Evolutionary conservation across 2,113 vertebrate species (phyloP).

Genomic region (Hydrolagus affinis): DNA sequence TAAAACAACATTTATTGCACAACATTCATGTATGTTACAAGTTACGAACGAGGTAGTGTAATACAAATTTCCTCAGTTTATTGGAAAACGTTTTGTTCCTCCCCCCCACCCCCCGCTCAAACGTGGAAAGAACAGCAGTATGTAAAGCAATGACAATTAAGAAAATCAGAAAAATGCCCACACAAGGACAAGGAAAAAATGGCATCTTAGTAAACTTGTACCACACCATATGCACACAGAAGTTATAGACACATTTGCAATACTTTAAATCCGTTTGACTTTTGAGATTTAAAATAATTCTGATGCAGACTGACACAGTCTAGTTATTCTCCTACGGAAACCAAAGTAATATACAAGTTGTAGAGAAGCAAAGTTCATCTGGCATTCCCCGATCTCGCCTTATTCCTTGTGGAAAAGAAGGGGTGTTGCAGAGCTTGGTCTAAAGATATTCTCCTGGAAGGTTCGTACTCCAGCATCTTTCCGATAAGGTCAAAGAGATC

Average conservation of each 20-base stretch:
- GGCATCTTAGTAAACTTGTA: slow-evolving; percentile 25
- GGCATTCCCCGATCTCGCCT: slow-evolving; percentile 47
- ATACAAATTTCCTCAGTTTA: slow-evolving; percentile 20
- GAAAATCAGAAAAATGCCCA: slow-evolving; percentile 18
- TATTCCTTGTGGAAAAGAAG: slow-evolving; percentile 70
- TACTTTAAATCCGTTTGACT: slow-evolving; percentile 15
- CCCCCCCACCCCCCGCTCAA: too few relatives aligned
- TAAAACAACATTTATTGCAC: slow-evolving; percentile 23
- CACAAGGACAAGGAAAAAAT: slow-evolving; percentile 19
- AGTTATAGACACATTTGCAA: too few relatives aligned
- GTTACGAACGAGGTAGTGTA: slow-evolving; percentile 23
- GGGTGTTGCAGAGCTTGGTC: slow-evolving; percentile 79
- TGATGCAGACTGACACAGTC: slow-evolving; percentile 83
- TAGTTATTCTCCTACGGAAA: slow-evolving; percentile 67
- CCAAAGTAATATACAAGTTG: slow-evolving; percentile 37
- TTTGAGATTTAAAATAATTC: not conserved
- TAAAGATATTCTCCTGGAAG: slow-evolving; percentile 75
- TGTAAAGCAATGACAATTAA: slow-evolving; percentile 21
- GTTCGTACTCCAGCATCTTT: slow-evolving; percentile 88
- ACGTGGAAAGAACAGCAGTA: slow-evolving; percentile 10
- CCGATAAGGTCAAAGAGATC: slow-evolving; percentile 83
- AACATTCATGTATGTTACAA: slow-evolving; percentile 5
- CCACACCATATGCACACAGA: not conserved
- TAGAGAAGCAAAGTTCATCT: not conserved
- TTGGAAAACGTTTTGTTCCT: not conserved